Conservation (phyloP, 1,140 invertebrate species). For the Drosophila ironensis region DNA sequence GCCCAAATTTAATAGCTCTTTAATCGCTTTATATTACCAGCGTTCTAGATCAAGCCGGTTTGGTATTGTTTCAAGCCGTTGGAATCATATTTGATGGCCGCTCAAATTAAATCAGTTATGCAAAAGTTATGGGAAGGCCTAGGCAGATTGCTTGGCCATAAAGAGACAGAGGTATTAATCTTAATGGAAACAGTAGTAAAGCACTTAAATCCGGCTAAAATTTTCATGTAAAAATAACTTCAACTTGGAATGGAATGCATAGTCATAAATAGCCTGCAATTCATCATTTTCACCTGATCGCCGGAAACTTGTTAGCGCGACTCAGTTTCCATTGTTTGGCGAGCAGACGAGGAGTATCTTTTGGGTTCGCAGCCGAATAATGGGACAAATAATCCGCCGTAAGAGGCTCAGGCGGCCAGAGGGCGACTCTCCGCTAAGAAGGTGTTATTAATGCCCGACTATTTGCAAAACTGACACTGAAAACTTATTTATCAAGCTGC, state of each 20-base stretch:
- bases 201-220: too few species aligned
- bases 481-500: slow-evolving; percentile 63
- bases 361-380: slow-evolving; percentile 11
- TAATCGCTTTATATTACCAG: slow-evolving; percentile 61
- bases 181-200: too few species aligned
- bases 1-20: slow-evolving; percentile 55
- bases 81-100: slow-evolving; percentile 21
- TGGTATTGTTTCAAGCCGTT: slow-evolving; percentile 1
- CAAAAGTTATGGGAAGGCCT: neutral
- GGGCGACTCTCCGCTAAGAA: slow-evolving; percentile 44
- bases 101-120: slow-evolving; percentile 27
- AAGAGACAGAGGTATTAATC: too few species aligned
- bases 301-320: neutral
- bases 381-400: slow-evolving; percentile 25
- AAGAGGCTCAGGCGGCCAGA: slow-evolving; percentile 22
- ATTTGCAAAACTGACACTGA: slow-evolving; percentile 65
- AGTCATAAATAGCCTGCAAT: neutral
- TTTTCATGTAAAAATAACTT: too few species aligned
- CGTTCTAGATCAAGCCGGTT: slow-evolving; percentile 8
- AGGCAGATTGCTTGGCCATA: neutral
- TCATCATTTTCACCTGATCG: slow-evolving; percentile 18
- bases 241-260: neutral
- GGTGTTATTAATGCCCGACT: slow-evolving; percentile 66
- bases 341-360: slow-evolving; percentile 4
- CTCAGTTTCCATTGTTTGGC: slow-evolving; percentile 35